A percentile compares a stretch with the other conserved stretches of the same genome.
Evolutionary conservation across 2,113 vertebrate genomes (phyloP).

Genomic region (Gnathonemus echidnorhynchus): DNA sequence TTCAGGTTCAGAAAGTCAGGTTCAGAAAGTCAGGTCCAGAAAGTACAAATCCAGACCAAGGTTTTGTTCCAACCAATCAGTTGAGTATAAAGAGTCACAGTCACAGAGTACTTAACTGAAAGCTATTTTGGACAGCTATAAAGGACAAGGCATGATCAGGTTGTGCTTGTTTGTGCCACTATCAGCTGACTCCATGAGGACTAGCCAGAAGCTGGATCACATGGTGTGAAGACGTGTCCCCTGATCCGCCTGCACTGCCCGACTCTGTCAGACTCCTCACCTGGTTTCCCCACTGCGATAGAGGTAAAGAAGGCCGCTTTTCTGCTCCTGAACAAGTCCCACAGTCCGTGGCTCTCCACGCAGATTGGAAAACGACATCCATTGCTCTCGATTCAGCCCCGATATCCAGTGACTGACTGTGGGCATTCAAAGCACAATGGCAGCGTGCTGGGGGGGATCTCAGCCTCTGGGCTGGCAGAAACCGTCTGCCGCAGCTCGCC

Average conservation of each 20-base stretch:
- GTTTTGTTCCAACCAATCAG: too few relatives aligned
- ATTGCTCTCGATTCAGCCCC: background rate
- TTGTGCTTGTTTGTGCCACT: background rate
- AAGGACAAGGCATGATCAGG: background rate
- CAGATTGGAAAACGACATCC: background rate
- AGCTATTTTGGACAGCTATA: background rate
- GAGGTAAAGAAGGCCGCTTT: background rate
- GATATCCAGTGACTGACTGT: background rate
- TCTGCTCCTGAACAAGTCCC: background rate
- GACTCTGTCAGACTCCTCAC: background rate
- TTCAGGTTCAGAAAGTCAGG: too few relatives aligned
- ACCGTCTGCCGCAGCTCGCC: background rate
- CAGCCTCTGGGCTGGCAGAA: background rate
- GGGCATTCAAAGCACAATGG: background rate
- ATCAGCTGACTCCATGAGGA: background rate
- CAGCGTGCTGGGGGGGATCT: background rate
- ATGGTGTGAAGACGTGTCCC: background rate
- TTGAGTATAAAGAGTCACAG: too few relatives aligned
- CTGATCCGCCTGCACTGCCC: background rate
- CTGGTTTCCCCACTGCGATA: background rate
- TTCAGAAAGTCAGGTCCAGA: too few relatives aligned
- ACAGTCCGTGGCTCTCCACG: background rate
- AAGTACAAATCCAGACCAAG: too few relatives aligned
- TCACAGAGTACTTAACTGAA: too few relatives aligned
- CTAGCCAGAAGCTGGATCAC: background rate